These are phyloP conservation scores for Columba janthina DNA, from an alignment of 2,113 vertebrate genomes.

Conservation along the genomic window DNA sequence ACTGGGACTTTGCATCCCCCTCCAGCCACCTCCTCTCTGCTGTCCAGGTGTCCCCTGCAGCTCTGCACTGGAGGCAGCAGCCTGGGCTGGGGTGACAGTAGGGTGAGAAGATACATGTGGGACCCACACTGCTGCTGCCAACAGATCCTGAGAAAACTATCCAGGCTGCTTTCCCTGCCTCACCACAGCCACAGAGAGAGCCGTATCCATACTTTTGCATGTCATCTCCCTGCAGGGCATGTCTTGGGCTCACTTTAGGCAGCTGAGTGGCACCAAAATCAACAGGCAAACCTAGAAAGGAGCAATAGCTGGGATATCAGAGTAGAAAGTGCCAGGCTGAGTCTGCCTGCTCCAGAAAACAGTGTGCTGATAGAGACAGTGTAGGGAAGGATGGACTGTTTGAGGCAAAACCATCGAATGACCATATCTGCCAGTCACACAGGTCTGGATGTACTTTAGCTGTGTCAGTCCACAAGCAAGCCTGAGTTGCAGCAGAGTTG, in stretches of 20 bases:
- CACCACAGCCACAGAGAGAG: neutral
- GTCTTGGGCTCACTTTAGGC: neutral
- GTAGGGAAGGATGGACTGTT: neutral
- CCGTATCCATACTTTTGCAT: neutral
- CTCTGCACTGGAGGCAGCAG: neutral
- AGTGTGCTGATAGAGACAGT: neutral
- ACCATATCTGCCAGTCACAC: rapidly evolving
- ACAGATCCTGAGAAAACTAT: neutral
- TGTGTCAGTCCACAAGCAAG: neutral
- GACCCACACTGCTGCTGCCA: neutral
- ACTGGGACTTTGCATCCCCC: neutral
- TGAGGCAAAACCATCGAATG: neutral
- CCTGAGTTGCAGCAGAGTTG: neutral
- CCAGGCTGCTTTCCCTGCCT: neutral
- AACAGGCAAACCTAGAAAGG: neutral
- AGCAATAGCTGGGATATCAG: neutral
- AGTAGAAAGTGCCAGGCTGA: neutral
- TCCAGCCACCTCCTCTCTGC: neutral
- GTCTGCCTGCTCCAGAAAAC: neutral
- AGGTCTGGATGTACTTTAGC: neutral
- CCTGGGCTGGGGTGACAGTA: rapidly evolving
- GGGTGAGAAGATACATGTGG: neutral
- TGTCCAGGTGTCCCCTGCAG: neutral
- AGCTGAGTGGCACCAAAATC: neutral
- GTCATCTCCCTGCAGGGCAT: neutral